Conservation (phyloP, 1,140 invertebrate species). For the Sitophilus oryzae region DNA sequence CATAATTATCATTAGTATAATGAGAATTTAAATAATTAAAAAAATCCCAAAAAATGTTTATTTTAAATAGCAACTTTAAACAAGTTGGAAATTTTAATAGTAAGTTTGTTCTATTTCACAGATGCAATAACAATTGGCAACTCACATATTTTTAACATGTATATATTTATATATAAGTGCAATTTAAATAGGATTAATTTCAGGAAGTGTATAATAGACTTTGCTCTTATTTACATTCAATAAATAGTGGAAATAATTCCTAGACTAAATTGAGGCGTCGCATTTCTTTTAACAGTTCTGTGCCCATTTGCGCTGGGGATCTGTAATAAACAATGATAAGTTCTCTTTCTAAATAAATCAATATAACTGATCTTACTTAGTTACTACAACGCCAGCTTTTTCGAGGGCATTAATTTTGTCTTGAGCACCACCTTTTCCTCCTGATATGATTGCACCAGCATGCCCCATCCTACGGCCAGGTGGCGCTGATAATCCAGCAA, state of each 20-base stretch:
- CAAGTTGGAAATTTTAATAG: too few species aligned
- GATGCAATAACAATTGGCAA: neutral
- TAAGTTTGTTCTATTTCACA: too few species aligned
- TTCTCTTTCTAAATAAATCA: neutral
- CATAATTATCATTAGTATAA: too few species aligned
- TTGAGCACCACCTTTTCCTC: constrained; percentile 95
- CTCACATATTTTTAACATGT: neutral
- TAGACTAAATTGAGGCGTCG: constrained; percentile 62
- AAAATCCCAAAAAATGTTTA: too few species aligned
- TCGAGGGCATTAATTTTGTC: constrained; percentile 97
- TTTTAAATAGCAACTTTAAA: too few species aligned
- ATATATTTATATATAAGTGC: neutral
- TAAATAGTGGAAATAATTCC: constrained; percentile 24
- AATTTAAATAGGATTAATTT: neutral
- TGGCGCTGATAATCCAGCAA: constrained; percentile 96
- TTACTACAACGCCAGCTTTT: constrained; percentile 89
- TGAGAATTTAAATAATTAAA: too few species aligned
- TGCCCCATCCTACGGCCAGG: constrained; percentile 98
- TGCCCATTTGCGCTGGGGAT: constrained; percentile 95
- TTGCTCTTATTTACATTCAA: constrained; percentile 10
- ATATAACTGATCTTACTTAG: constrained; percentile 48
- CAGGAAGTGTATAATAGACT: neutral
- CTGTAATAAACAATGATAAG: neutral
- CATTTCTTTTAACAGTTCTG: constrained; percentile 83
- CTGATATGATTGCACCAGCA: constrained; percentile 98